phyloP scores from a whole-genome alignment of 2,888 invertebrate species.

The Eugnorisma glareosa region DNA sequence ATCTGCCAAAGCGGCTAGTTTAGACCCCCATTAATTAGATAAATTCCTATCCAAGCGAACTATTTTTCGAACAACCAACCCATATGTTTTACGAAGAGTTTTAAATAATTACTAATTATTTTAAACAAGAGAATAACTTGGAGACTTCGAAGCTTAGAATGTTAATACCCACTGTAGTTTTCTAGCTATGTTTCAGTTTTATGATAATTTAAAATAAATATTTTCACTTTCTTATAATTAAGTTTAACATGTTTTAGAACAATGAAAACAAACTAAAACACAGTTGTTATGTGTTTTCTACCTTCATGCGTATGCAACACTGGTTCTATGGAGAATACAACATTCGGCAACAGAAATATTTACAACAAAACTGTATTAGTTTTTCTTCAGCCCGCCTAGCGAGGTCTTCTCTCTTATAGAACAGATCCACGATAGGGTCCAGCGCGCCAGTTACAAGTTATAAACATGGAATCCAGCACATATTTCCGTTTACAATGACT shows the following conservation, averaged over 20 bases:
- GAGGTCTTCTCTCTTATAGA: constrained; percentile 96
- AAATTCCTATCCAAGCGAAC: neutral
- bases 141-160: neutral
- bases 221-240: neutral
- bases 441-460: constrained; percentile 90
- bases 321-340: neutral
- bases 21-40: no score
- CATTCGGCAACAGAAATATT: neutral
- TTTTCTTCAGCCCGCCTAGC: no score
- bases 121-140: neutral
- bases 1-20: no score
- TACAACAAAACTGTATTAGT: no score
- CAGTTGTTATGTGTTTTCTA: neutral
- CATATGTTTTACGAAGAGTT: neutral
- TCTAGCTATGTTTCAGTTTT: neutral
- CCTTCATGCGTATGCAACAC: neutral
- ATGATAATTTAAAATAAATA: constrained; percentile 1
- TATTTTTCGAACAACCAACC: neutral
- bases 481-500: constrained; percentile 14
- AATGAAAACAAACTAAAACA: constrained; percentile 19
- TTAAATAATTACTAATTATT: constrained; percentile 16
- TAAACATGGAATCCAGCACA: no score
- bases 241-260: neutral
- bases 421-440: constrained; percentile 96
- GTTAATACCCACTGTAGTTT: neutral